Conservation (phyloP, 2,113 vertebrate genomes). For the Platysternon megacephalum region DNA sequence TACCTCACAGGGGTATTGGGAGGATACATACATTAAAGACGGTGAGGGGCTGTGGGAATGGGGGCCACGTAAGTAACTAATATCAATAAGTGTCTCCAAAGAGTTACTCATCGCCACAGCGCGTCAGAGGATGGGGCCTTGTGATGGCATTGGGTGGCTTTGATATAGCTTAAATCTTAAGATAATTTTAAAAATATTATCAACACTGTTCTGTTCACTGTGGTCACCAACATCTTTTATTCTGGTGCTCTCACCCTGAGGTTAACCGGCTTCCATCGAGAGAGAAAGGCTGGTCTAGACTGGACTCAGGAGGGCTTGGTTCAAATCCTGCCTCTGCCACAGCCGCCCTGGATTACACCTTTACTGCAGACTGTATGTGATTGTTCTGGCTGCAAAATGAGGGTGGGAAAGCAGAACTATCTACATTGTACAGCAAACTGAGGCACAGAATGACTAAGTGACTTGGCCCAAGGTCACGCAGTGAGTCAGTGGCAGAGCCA, state of each 20-base stretch:
- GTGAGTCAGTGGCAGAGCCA: neutral
- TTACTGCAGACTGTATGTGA: too few relatives aligned
- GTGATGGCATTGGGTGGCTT: neutral
- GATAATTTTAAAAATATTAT: neutral
- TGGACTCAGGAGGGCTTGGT: neutral
- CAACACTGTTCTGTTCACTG: too few relatives aligned
- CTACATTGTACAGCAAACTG: neutral
- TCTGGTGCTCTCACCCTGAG: too few relatives aligned
- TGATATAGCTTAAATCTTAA: neutral
- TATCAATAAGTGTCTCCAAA: neutral
- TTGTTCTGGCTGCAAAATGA: neutral
- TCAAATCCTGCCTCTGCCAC: neutral
- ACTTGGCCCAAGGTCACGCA: neutral
- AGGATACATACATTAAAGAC: rapidly evolving
- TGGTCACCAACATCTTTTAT: too few relatives aligned
- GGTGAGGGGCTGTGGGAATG: neutral
- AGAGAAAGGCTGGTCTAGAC: neutral
- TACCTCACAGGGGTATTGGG: neutral
- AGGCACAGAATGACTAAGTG: neutral
- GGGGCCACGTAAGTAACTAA: neutral
- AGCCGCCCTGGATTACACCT: neutral
- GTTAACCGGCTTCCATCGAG: neutral
- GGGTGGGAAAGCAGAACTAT: neutral
- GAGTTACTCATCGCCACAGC: too few relatives aligned
- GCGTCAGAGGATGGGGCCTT: neutral